Conservation (phyloP, 37 sponge, comb jelly and placozoan genomes). For the Halisarca cf. caerulea region DNA sequence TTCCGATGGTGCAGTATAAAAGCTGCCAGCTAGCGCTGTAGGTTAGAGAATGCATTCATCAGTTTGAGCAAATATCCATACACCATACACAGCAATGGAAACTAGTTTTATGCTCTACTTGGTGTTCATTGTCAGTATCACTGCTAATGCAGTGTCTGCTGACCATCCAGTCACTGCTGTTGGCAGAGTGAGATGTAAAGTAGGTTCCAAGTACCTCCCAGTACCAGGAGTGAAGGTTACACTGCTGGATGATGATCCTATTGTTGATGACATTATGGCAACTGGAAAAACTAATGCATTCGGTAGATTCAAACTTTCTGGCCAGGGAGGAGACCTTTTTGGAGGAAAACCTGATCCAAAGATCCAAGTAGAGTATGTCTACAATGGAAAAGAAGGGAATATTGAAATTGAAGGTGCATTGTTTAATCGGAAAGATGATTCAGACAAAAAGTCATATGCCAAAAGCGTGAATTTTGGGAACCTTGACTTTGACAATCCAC, state of each 20-base stretch:
- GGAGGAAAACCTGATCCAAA: conserved; percentile 26
- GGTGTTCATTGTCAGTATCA: too few relatives aligned
- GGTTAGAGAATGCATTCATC: too few relatives aligned
- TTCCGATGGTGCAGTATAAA: too few relatives aligned
- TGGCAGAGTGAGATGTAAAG: neutral
- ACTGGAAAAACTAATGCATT: neutral
- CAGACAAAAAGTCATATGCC: neutral
- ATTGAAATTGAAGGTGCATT: neutral
- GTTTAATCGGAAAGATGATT: neutral
- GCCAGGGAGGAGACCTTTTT: neutral
- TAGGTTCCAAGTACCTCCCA: neutral
- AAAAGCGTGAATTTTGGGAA: neutral
- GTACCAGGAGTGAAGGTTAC: neutral
- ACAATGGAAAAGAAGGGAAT: neutral
- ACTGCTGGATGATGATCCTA: neutral
- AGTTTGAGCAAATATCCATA: too few relatives aligned
- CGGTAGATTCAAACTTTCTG: neutral
- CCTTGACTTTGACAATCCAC: conserved; percentile 1
- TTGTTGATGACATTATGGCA: neutral
- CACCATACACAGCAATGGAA: too few relatives aligned
- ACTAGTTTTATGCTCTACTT: too few relatives aligned
- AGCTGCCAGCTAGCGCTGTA: too few relatives aligned
- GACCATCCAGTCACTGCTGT: too few relatives aligned
- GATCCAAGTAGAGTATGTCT: conserved; percentile 1
- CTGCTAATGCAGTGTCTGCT: too few relatives aligned